phyloP scores from a whole-genome alignment of 92 coral and sea anemone genomes.

The Epizoanthus stellaris region DNA sequence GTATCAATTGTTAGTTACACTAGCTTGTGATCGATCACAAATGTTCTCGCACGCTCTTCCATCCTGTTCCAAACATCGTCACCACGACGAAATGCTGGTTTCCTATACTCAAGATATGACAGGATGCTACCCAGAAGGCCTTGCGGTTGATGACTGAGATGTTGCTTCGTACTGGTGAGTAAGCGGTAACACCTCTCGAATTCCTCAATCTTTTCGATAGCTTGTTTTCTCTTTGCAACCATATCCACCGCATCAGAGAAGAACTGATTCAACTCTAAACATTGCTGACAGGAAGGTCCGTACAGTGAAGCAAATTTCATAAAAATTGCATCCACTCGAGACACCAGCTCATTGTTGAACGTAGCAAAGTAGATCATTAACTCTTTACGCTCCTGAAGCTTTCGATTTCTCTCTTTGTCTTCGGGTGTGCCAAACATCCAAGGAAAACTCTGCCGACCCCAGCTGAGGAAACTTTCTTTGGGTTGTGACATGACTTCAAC shows the following conservation, averaged over 20 bases:
- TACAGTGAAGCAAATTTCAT: conserved; percentile 78
- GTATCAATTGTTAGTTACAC: not conserved
- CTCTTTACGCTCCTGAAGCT: conserved; percentile 67
- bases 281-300: conserved; percentile 79
- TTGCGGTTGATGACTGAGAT: conserved; percentile 14
- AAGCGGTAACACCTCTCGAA: conserved; percentile 45
- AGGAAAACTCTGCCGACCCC: conserved; percentile 67
- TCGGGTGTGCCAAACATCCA: conserved; percentile 68
- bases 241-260: conserved; percentile 70
- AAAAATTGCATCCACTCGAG: conserved; percentile 84
- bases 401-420: conserved; percentile 65
- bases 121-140: not conserved
- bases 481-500: not conserved
- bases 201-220: conserved; percentile 24
- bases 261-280: conserved; percentile 74
- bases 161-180: conserved; percentile 20
- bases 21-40: conserved; percentile 34
- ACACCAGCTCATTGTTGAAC: conserved; percentile 68
- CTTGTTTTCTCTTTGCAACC: conserved; percentile 42
- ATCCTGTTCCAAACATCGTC: conserved; percentile 85
- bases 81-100: conserved; percentile 76
- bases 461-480: conserved; percentile 40
- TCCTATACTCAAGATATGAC: not conserved
- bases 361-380: conserved; percentile 84
- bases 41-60: conserved; percentile 71